Evolutionary conservation across 2,113 vertebrate genomes (phyloP).

Genomic region (Ochotona curzoniae): DNA sequence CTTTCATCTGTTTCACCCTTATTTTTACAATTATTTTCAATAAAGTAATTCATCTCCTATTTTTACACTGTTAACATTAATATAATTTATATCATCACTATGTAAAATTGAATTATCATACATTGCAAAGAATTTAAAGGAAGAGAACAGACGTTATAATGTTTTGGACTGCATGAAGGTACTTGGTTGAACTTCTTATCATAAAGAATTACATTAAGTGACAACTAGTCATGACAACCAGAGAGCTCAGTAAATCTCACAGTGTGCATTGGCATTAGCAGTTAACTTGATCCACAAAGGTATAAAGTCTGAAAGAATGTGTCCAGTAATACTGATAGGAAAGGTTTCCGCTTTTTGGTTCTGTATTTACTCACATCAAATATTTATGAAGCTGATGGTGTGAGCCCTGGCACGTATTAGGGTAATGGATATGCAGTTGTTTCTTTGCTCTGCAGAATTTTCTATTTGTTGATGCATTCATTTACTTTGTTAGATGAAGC

Average conservation of each 20-base stretch:
- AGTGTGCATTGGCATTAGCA: not conserved
- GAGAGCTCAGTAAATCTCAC: constrained; percentile 1
- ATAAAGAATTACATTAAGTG: constrained; percentile 59
- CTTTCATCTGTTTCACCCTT: constrained; percentile 1
- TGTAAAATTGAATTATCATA: constrained; percentile 54
- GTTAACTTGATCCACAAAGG: constrained; percentile 40
- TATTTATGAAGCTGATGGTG: not conserved
- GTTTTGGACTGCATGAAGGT: constrained; percentile 4
- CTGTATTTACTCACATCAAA: not conserved
- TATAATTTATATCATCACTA: not conserved
- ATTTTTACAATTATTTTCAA: not conserved
- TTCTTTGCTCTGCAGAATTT: not conserved
- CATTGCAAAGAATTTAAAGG: constrained; percentile 43
- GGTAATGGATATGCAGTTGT: not conserved
- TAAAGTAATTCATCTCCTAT: constrained; percentile 35
- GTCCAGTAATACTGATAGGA: not conserved
- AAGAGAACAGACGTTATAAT: constrained; percentile 2
- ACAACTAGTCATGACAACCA: constrained; percentile 4
- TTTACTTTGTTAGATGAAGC: constrained; percentile 7
- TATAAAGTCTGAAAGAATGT: constrained; percentile 18
- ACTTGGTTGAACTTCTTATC: constrained; percentile 57
- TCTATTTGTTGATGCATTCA: not conserved
- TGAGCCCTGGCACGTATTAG: not conserved
- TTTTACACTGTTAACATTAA: not conserved
- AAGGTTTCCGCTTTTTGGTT: not conserved